Percentiles rank a stretch among this genome's conserved stretches.
Conservation (phyloP, 2,113 vertebrate genomes). For the Poicephalus gulielmi region DNA sequence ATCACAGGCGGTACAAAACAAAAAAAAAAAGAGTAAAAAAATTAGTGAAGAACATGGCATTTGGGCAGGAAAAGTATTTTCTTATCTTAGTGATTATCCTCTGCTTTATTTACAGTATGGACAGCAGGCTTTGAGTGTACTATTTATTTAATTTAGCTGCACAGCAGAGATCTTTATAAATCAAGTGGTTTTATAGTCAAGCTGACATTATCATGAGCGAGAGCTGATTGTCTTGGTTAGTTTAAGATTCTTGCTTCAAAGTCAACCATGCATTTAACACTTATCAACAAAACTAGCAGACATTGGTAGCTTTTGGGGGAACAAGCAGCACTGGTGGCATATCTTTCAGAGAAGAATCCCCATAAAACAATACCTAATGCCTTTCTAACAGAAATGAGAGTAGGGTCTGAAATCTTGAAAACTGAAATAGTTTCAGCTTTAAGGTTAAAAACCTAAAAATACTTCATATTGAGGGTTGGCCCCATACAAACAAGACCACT, state of each 20-base stretch:
- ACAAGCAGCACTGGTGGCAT: background rate
- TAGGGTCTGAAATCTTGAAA: background rate
- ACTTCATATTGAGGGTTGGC: background rate
- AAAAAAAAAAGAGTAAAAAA: background rate
- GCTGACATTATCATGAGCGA: constrained; percentile 16
- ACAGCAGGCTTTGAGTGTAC: background rate
- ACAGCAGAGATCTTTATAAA: constrained; percentile 26
- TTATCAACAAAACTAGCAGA: constrained; percentile 50
- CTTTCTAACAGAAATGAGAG: constrained; percentile 5
- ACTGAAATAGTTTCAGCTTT: background rate
- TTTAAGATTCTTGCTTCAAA: constrained; percentile 30
- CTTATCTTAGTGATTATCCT: background rate
- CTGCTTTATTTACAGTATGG: constrained; percentile 1
- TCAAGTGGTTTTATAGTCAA: constrained; percentile 27
- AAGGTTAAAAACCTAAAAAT: background rate
- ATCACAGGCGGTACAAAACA: background rate
- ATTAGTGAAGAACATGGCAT: background rate
- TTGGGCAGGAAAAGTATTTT: background rate
- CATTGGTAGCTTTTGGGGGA: background rate
- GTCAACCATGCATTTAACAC: constrained; percentile 32
- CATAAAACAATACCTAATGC: background rate
- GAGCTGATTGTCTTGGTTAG: background rate
- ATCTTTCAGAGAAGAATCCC: background rate
- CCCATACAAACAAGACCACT: background rate
- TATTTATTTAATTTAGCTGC: constrained; percentile 16